Conservation (phyloP, 2,113 vertebrate genomes). For the Corvus cornix region DNA sequence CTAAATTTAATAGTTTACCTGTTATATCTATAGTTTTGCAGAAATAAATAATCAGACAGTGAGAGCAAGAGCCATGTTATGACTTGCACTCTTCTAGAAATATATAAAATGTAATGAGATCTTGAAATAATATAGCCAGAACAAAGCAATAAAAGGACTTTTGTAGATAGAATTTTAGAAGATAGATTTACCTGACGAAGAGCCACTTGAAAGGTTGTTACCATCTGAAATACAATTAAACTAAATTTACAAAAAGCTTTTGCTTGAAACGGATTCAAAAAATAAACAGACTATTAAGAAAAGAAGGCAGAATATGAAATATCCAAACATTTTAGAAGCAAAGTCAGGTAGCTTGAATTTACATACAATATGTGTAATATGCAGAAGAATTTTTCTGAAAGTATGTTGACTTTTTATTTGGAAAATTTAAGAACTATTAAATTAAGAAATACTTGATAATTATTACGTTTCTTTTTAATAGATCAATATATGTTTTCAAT, state of each 20-base stretch:
- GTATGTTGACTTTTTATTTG: not conserved
- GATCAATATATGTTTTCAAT: not conserved
- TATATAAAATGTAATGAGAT: conserved; percentile 48
- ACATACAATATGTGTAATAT: not conserved
- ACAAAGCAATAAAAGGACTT: conserved; percentile 37
- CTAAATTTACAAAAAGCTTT: conserved; percentile 60
- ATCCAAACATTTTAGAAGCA: not conserved
- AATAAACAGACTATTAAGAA: conserved; percentile 9
- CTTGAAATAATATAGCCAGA: conserved; percentile 47
- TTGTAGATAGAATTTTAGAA: conserved; percentile 38
- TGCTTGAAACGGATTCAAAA: not conserved
- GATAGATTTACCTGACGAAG: conserved; percentile 71
- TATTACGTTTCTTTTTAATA: not conserved
- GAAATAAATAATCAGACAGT: conserved; percentile 16
- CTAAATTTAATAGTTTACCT: conserved; percentile 7
- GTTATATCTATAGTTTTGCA: conserved; percentile 10
- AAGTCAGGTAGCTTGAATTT: not conserved
- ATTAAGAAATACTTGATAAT: not conserved
- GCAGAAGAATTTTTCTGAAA: not conserved
- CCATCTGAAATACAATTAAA: conserved; percentile 74
- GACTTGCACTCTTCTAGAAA: not conserved
- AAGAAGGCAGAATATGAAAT: not conserved
- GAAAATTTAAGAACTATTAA: not conserved
- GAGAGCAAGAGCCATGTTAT: conserved; percentile 1
- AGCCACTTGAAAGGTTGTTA: conserved; percentile 70